These are phyloP conservation scores for Hycleus cichorii DNA, from an alignment of 1,140 invertebrate species.

Conservation along the genomic window DNA sequence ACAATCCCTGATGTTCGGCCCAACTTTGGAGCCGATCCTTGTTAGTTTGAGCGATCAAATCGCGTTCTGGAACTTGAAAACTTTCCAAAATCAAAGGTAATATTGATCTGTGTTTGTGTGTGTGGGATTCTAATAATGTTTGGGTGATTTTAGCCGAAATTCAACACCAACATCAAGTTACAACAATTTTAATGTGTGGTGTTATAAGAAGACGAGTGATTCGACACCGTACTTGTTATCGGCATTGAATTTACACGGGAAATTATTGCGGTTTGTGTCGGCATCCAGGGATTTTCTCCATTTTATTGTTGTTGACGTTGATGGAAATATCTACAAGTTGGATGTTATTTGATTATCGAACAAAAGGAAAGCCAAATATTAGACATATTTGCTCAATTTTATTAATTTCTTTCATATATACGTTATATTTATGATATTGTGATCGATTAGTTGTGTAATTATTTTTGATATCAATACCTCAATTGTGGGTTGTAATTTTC, in stretches of 20 bases:
- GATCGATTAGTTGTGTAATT: too few species aligned
- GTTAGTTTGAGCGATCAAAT: constrained; percentile 23
- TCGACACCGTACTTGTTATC: constrained; percentile 10
- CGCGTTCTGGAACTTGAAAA: constrained; percentile 21
- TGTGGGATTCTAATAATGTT: background rate
- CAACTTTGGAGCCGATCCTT: constrained; percentile 18
- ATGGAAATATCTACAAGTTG: constrained; percentile 21
- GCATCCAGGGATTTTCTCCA: constrained; percentile 20
- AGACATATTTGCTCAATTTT: too few species aligned
- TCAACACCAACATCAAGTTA: background rate
- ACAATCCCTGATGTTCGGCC: constrained; percentile 21
- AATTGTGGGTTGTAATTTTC: too few species aligned
- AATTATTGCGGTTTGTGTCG: constrained; percentile 13
- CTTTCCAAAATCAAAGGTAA: constrained; percentile 16
- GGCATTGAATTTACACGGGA: constrained; percentile 11
- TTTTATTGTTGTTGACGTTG: constrained; percentile 17
- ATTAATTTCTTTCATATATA: too few species aligned
- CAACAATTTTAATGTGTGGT: constrained; percentile 7
- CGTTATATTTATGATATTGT: too few species aligned
- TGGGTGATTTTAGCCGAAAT: background rate
- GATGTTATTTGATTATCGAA: constrained; percentile 7
- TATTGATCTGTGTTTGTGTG: too few species aligned
- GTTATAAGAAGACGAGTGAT: constrained; percentile 2
- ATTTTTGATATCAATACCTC: too few species aligned
- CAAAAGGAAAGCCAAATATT: too few species aligned